Percentiles rank a stretch among this genome's conserved stretches.
Evolutionary conservation across 2,113 vertebrate species (phyloP).

Genomic region (Falco punctatus): DNA sequence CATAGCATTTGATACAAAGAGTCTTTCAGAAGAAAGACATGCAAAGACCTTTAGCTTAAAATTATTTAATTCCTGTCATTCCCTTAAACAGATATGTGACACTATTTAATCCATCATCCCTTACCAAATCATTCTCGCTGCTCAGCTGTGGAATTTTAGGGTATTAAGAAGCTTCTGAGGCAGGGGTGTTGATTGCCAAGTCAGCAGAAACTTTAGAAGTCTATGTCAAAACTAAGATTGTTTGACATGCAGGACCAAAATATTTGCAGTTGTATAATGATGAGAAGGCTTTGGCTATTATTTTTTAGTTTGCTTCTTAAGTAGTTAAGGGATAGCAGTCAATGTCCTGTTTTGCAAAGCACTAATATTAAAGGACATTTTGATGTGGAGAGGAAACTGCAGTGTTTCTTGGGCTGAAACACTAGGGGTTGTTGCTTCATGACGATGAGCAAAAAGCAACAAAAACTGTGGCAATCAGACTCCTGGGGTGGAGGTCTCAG

Average conservation of each 20-base stretch:
- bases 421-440: not conserved
- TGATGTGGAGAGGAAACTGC: constrained; percentile 2
- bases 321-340: constrained; percentile 1
- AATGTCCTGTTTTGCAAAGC: constrained; percentile 42
- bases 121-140: constrained; percentile 61
- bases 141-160: constrained; percentile 71
- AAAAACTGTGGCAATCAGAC: not conserved
- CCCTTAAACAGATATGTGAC: constrained; percentile 65
- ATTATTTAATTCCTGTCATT: constrained; percentile 71
- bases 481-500: not conserved
- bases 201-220: constrained; percentile 72
- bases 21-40: constrained; percentile 67
- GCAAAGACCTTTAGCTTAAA: constrained; percentile 50
- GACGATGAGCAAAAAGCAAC: not conserved
- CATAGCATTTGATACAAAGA: constrained; percentile 71
- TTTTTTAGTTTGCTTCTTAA: constrained; percentile 49
- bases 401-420: not conserved
- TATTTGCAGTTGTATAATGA: constrained; percentile 54
- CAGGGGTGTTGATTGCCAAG: constrained; percentile 63
- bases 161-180: constrained; percentile 68
- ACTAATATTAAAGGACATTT: not conserved
- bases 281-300: constrained; percentile 32
- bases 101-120: constrained; percentile 34
- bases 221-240: constrained; percentile 65
- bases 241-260: constrained; percentile 70